Conservation (phyloP, 2,113 vertebrate species). For the Heterochromis multidens region DNA sequence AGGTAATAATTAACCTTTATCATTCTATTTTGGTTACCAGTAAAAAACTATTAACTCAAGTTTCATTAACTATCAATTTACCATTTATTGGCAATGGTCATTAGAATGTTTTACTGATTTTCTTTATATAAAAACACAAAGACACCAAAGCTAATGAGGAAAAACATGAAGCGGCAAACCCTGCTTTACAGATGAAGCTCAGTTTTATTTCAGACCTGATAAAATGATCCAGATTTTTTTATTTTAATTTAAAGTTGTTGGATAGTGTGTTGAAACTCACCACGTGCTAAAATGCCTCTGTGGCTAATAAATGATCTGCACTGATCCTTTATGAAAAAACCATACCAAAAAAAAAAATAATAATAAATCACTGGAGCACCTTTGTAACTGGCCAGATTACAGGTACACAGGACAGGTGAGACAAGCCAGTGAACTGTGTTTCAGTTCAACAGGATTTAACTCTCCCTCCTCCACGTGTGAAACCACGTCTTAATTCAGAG, state of each 20-base stretch:
- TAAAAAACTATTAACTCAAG: no score
- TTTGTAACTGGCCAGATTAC: not conserved
- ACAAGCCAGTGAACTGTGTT: not conserved
- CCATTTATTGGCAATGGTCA: not conserved
- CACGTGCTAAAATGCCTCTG: not conserved
- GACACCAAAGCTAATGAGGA: not conserved
- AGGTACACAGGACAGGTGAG: not conserved
- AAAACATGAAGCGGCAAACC: accelerated
- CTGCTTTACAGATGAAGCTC: not conserved
- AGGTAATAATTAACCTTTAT: not conserved
- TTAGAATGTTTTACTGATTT: not conserved
- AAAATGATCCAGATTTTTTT: not conserved
- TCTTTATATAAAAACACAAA: not conserved
- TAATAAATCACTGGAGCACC: not conserved
- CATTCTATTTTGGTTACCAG: no score
- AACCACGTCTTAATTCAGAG: not conserved
- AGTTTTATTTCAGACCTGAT: not conserved
- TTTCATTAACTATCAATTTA: no score
- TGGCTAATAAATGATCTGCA: not conserved
- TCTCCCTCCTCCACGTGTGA: not conserved
- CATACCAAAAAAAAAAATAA: not conserved
- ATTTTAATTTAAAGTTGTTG: not conserved
- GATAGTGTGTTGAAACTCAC: not conserved
- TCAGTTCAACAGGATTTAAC: not conserved
- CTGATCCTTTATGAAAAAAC: not conserved